Evolutionary conservation across 2,113 vertebrate species (phyloP).

Genomic region (Anhinga anhinga): DNA sequence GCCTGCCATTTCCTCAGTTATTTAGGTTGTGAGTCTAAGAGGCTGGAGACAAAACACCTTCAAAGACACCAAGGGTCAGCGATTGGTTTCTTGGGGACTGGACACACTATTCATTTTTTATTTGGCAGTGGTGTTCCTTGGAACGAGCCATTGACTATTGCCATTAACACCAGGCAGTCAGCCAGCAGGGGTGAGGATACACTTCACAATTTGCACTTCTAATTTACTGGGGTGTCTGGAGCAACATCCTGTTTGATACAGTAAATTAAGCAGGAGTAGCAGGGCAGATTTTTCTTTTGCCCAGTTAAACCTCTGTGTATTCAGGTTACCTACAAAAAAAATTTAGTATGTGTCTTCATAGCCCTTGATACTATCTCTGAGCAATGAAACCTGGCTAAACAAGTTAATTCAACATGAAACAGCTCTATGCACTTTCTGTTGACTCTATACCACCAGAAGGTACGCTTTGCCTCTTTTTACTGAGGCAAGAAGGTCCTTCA

Average conservation of each 20-base stretch:
- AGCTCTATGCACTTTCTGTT: background rate
- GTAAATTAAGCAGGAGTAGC: background rate
- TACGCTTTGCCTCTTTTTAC: background rate
- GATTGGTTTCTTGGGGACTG: background rate
- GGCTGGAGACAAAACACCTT: background rate
- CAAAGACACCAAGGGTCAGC: background rate
- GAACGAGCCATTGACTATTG: background rate
- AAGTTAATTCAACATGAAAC: background rate
- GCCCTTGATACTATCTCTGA: background rate
- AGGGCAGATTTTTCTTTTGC: background rate
- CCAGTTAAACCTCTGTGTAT: background rate
- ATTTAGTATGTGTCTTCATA: background rate
- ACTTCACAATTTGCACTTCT: background rate
- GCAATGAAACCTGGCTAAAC: background rate
- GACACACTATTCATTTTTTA: background rate
- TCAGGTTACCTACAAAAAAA: background rate
- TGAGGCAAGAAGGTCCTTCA: background rate
- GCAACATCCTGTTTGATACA: background rate
- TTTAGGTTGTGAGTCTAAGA: background rate
- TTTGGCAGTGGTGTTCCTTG: background rate
- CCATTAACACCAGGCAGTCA: background rate
- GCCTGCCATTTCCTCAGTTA: background rate
- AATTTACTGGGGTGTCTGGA: background rate
- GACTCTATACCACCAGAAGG: background rate
- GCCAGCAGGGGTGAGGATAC: background rate